phyloP scores from a whole-genome alignment of 2,888 invertebrate species.

The Portevinia maculata region DNA sequence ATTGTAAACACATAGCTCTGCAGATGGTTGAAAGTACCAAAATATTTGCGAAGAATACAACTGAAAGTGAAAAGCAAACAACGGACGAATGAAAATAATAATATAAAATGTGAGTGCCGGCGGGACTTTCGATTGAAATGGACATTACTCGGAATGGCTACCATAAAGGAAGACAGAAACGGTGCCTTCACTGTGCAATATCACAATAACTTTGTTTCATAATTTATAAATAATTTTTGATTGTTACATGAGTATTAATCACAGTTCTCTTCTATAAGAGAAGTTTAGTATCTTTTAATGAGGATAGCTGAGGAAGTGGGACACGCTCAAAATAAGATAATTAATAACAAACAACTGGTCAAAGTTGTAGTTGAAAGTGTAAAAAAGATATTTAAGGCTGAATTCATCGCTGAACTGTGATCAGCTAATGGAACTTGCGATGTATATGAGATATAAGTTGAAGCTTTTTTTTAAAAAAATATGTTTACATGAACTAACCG shows the following conservation, averaged over 20 bases:
- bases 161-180: slow-evolving; percentile 11
- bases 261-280: background rate
- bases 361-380: too few species aligned
- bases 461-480: too few species aligned
- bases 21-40: slow-evolving; percentile 2
- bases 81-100: background rate
- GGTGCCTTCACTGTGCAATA: background rate
- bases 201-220: slow-evolving; percentile 5
- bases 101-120: slow-evolving; percentile 22
- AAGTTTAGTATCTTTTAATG: too few species aligned
- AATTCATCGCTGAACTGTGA: too few species aligned
- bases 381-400: too few species aligned
- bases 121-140: slow-evolving; percentile 41
- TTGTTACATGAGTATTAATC: background rate
- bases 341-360: too few species aligned
- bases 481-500: too few species aligned
- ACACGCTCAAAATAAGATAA: too few species aligned
- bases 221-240: slow-evolving; percentile 16
- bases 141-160: slow-evolving; percentile 29
- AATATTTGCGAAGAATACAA: slow-evolving; percentile 16
- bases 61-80: slow-evolving; percentile 43
- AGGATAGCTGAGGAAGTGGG: too few species aligned
- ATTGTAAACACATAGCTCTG: background rate
- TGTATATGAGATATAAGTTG: too few species aligned
- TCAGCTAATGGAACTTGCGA: too few species aligned